These are phyloP conservation scores for Mergus octosetaceus DNA, from an alignment of 2,797 vertebrate species.

Conservation along the genomic window DNA sequence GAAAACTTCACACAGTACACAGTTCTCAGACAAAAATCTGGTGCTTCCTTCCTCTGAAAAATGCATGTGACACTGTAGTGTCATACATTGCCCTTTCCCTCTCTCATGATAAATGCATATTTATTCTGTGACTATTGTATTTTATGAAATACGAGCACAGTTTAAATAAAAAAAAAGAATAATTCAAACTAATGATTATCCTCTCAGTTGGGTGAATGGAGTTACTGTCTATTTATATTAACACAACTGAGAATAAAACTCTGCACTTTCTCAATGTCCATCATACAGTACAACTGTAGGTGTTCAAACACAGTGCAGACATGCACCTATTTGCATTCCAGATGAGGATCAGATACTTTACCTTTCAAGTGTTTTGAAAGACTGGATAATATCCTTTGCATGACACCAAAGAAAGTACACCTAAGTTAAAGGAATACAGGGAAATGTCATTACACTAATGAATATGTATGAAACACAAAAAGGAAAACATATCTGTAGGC, in stretches of 20 bases:
- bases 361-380: constrained; percentile 96
- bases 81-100: neutral
- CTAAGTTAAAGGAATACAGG: constrained; percentile 74
- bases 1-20: neutral
- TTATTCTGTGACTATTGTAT: neutral
- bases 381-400: constrained; percentile 95
- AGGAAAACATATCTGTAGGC: neutral
- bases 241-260: neutral
- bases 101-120: neutral
- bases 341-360: constrained; percentile 65
- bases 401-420: constrained; percentile 98
- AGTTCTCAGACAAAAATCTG: neutral
- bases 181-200: neutral
- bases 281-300: neutral
- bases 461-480: neutral
- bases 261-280: neutral
- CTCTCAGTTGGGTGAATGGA: neutral
- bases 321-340: neutral
- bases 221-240: neutral
- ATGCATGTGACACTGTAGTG: neutral
- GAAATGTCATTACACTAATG: neutral
- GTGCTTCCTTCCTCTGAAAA: neutral
- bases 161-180: neutral
- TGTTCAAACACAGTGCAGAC: neutral
- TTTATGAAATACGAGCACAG: neutral